phyloP scores from a whole-genome alignment of 2,113 vertebrate species.

The Nothobranchius furzeri region DNA sequence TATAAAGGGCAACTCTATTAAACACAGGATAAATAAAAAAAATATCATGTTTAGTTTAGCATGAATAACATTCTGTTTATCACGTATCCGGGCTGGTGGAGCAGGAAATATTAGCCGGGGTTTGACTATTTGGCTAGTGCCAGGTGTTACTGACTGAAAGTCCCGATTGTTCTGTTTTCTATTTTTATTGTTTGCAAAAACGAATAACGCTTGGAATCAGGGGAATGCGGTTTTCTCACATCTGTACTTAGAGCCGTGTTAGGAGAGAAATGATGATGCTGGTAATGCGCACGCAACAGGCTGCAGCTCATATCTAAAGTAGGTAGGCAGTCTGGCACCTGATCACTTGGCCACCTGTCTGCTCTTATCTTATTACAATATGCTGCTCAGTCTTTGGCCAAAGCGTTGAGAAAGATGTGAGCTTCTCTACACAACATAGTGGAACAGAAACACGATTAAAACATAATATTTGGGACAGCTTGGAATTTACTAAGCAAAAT shows the following conservation, averaged over 20 bases:
- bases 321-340: conserved; percentile 65
- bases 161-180: not conserved
- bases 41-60: not conserved
- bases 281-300: conserved; percentile 5
- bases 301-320: conserved; percentile 55
- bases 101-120: conserved; percentile 1
- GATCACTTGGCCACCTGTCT: conserved; percentile 76
- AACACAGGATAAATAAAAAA: not conserved
- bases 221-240: conserved; percentile 4
- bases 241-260: not conserved
- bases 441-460: not conserved
- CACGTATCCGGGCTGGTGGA: not conserved
- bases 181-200: conserved; percentile 3
- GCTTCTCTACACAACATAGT: conserved; percentile 15
- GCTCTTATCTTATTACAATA: conserved; percentile 74
- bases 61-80: not conserved
- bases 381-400: conserved; percentile 53
- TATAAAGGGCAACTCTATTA: not conserved
- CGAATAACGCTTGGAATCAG: conserved; percentile 2
- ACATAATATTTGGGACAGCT: too few species aligned
- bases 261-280: conserved; percentile 10
- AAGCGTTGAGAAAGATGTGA: conserved; percentile 32
- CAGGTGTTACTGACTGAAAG: conserved; percentile 17
- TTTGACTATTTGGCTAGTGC: not conserved
- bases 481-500: too few species aligned